These are phyloP conservation scores for Stomorhina lunata DNA, from an alignment of 2,888 invertebrate species.

Conservation along the genomic window DNA sequence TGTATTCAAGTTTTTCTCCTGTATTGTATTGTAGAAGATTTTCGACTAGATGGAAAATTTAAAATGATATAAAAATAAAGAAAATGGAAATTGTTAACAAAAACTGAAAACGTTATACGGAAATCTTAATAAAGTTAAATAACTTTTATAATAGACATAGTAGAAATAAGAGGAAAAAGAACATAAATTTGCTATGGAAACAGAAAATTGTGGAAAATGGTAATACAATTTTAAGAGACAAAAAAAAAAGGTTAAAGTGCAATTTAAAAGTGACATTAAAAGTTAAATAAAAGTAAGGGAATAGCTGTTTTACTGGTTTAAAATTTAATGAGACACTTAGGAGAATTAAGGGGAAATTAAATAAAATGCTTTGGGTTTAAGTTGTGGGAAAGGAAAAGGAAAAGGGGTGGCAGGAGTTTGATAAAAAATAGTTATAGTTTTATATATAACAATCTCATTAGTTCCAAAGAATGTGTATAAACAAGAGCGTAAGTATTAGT, in stretches of 20 bases:
- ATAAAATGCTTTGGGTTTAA: too few relatives aligned
- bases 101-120: slow-evolving; percentile 45
- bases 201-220: background rate
- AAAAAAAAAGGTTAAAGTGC: slow-evolving; percentile 20
- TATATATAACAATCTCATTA: too few relatives aligned
- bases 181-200: slow-evolving; percentile 10
- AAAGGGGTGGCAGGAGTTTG: too few relatives aligned
- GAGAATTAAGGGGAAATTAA: too few relatives aligned
- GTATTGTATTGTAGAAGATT: slow-evolving; percentile 16
- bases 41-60: slow-evolving; percentile 16
- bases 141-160: slow-evolving; percentile 49
- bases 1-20: background rate
- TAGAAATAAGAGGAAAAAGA: slow-evolving; percentile 44
- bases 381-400: too few relatives aligned
- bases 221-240: slow-evolving; percentile 6
- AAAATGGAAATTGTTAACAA: slow-evolving; percentile 7
- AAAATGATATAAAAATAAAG: slow-evolving; percentile 26
- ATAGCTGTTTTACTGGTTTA: slow-evolving; percentile 32
- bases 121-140: slow-evolving; percentile 64
- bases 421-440: too few relatives aligned
- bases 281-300: slow-evolving; percentile 18
- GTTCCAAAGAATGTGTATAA: too few relatives aligned
- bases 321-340: slow-evolving; percentile 56
- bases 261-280: slow-evolving; percentile 36
- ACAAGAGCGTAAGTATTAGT: too few relatives aligned